These are phyloP conservation scores for Notolepis coatsorum DNA, from an alignment of 2,797 vertebrate species.

Conservation along the genomic window DNA sequence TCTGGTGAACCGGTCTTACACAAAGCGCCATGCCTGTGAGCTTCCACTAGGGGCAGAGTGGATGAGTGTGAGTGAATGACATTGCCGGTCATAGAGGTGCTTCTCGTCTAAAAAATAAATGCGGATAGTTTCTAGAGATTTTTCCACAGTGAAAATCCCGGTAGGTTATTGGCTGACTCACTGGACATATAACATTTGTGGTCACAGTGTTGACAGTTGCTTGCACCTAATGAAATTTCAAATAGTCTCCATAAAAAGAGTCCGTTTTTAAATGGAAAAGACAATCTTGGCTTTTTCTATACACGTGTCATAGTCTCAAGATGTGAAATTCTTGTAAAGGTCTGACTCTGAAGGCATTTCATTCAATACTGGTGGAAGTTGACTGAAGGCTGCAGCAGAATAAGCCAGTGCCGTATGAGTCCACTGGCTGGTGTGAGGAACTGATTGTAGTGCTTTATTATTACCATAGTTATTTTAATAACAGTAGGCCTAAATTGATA, in stretches of 20 bases:
- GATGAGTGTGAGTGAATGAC: too few species aligned
- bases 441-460: slow-evolving; percentile 4
- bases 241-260: not conserved
- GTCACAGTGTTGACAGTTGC: not conserved
- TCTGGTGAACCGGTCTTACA: too few species aligned
- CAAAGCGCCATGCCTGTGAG: too few species aligned
- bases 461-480: too few species aligned
- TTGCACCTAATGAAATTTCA: not conserved
- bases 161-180: not conserved
- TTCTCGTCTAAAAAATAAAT: too few species aligned
- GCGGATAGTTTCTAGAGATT: not conserved
- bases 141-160: not conserved
- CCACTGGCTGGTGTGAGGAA: not conserved
- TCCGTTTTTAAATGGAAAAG: not conserved
- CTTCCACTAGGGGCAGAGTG: too few species aligned
- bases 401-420: not conserved
- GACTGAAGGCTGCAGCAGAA: not conserved
- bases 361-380: not conserved
- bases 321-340: not conserved
- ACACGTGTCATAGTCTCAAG: not conserved
- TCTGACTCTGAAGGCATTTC: not conserved
- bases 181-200: not conserved
- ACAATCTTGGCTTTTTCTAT: not conserved
- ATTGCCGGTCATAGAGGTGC: too few species aligned
- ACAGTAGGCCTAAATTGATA: slow-evolving; percentile 3